Evolutionary conservation across 1,140 invertebrate genomes (phyloP).

Genomic region (Nixonia krombeini): DNA sequence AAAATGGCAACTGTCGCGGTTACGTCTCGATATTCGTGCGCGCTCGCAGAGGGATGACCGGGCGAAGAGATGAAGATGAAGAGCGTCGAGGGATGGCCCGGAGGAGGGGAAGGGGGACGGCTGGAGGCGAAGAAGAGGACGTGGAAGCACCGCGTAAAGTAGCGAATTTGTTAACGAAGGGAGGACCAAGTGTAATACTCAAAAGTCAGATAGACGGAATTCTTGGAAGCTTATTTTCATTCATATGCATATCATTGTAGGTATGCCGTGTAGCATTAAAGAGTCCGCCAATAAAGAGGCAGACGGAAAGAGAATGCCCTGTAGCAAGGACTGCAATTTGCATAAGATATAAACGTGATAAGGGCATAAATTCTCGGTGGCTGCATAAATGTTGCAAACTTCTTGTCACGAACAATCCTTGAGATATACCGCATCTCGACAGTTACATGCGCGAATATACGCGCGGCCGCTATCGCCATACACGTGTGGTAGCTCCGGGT

Average conservation of each 20-base stretch:
- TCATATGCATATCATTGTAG: slow-evolving; percentile 54
- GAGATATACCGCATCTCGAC: slow-evolving; percentile 47
- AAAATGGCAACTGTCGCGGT: slow-evolving; percentile 13
- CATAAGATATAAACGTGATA: slow-evolving; percentile 64
- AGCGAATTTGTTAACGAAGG: slow-evolving; percentile 43
- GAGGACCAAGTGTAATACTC: slow-evolving; percentile 31
- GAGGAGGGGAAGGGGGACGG: no score
- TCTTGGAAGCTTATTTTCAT: slow-evolving; percentile 49
- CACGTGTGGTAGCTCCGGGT: slow-evolving; percentile 29
- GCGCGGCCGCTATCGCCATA: slow-evolving; percentile 25
- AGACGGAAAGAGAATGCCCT: slow-evolving; percentile 49
- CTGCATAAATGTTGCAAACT: slow-evolving; percentile 55
- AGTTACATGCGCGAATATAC: slow-evolving; percentile 48
- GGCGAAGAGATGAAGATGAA: not conserved
- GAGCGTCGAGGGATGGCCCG: no score
- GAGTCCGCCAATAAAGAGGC: slow-evolving; percentile 50
- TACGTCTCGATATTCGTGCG: slow-evolving; percentile 18
- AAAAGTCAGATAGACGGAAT: slow-evolving; percentile 42
- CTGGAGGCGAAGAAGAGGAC: slow-evolving; percentile 7
- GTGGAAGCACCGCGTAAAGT: slow-evolving; percentile 36
- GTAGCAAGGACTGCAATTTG: slow-evolving; percentile 57
- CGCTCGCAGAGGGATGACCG: not conserved
- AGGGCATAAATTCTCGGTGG: slow-evolving; percentile 60
- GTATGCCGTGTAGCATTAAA: slow-evolving; percentile 41
- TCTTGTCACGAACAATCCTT: slow-evolving; percentile 59